Base-by-base conservation (phyloP, 1,140 invertebrate genomes). In the Drosophila willistoni region DNA sequence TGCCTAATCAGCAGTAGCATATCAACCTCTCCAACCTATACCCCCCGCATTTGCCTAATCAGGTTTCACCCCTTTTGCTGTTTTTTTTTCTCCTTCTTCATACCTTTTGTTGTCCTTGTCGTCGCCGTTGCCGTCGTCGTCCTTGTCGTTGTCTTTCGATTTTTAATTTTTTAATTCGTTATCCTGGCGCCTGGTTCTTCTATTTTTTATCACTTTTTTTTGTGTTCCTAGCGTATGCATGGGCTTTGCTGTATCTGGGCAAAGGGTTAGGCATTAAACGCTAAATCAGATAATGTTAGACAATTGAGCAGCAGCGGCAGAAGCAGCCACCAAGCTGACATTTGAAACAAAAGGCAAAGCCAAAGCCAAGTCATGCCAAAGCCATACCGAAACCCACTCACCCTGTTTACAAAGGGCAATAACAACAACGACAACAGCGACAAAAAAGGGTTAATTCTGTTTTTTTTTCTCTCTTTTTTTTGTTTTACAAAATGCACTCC, bases 81-180 rank as follows among this genome's bases (percentile, higher is more conserved):
- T 51, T 82, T 68, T 72, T 70, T 78, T 72, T 14, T 34, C 29
- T 63, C 59, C 59, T 74, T 42, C 65, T 68, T 80, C 75, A 61
- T 67, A 77, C 73, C 73, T 77, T 76, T 77, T 76, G 73, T 81
- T 71, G 61, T 76, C 73, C 75, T 77, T 76, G 73, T 81, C 67
- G 56, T 76, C 73, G 17, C 63, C 33, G 42, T 64, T n/a, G 34
- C 34, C 42, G 63, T 83, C 62, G 36, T 72, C 41, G 60, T 70
- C 33, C 59, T 73, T 44, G 74, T 86, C 77, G 76, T 79, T 89
- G 83, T 77, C 82, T 87, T 89, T 89, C 85, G 84, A 89, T 89
- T 89, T 89, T 89, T 89, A 89, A 89, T 89, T 89, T 89, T 89
- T 89, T 89, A 89, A 89, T 89, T 89, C 84, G 84, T 90, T 89